Evolutionary conservation across 2,888 invertebrate genomes (phyloP), one percentile per base, ranked within the genome.

Genomic region (Brassicogethes aeneus): DNA sequence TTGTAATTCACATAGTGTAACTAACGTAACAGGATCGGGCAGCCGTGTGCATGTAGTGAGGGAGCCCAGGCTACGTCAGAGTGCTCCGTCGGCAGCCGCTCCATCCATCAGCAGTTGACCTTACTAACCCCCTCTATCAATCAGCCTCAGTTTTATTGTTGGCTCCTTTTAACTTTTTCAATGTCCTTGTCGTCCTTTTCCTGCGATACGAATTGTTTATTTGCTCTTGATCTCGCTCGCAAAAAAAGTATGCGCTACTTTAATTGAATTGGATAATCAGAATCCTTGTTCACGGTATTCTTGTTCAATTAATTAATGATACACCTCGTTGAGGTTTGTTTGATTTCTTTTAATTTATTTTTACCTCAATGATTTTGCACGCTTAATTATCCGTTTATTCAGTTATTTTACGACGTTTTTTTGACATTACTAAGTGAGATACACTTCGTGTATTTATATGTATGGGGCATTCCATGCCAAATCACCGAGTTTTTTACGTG

Each of bases 31-130:
- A 10, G 23, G 10, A 23, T 23, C 23, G 23, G 23, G 23, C 23
- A 23, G 5, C 10, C 23, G 23, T 23, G 23, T 23, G 23, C 23
- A 23, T 10, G 23, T 7, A 5, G 23, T 7, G n/a, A 5, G 5
- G 5, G 5, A 38, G 45, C 35, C 44, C 41, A 42, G 48, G 46
- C 47, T 49, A 52, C 53, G 52, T 50, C 53, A 48, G 47, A 48
- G 52, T 56, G 53, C 54, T 49, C 50, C 48, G 45, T 54, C 53
- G 55, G 53, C 59, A 53, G 52, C 54, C 45, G 51, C 54, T 57
- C 56, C 62, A 64, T 64, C 60, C 56, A 62, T 64, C 64, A 64
- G 54, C 54, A 49, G 53, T 52, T 59, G 60, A 58, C 60, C 60
- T 55, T 48, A 47, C 54, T 57, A 59, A 55, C 57, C 55, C 47